Evolutionary conservation across 1,140 invertebrate species (phyloP).

Genomic region (Papilio glaucus): DNA sequence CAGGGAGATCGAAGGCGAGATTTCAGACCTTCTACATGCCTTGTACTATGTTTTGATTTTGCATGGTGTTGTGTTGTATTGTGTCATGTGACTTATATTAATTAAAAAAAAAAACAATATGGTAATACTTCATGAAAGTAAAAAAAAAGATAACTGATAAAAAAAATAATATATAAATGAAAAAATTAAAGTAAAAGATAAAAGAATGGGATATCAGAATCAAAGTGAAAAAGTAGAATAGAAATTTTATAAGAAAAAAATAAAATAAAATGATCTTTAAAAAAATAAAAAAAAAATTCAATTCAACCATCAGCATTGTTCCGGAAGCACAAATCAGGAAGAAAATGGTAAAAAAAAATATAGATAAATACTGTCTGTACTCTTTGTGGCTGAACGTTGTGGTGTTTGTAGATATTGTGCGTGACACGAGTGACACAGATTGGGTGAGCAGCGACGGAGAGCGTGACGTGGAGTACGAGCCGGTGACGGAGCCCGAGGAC

Average conservation of each 20-base stretch:
- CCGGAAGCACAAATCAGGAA: neutral
- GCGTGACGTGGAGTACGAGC: slow-evolving; percentile 60
- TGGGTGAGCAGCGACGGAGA: slow-evolving; percentile 58
- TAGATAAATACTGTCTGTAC: slow-evolving; percentile 26
- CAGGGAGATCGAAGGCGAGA: too few relatives aligned
- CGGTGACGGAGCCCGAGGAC: slow-evolving; percentile 60
- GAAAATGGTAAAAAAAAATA: slow-evolving; percentile 10
- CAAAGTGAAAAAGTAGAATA: slow-evolving; percentile 16
- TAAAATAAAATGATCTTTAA: neutral
- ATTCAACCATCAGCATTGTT: neutral
- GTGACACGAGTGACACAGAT: slow-evolving; percentile 80
- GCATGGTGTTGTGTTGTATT: slow-evolving; percentile 31
- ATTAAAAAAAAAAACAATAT: neutral
- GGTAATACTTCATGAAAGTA: slow-evolving; percentile 11
- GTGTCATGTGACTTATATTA: neutral
- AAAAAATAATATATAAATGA: neutral
- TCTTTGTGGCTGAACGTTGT: slow-evolving; percentile 47
- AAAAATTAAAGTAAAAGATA: slow-evolving; percentile 6
- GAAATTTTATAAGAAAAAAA: slow-evolving; percentile 36
- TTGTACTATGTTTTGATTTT: slow-evolving; percentile 21
- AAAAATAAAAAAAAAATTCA: neutral
- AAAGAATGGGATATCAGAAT: slow-evolving; percentile 3
- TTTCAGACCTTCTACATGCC: neutral
- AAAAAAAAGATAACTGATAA: slow-evolving; percentile 28
- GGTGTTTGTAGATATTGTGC: slow-evolving; percentile 80